Conservation (phyloP, 2,797 vertebrate species). For the Pelodytes ibericus region DNA sequence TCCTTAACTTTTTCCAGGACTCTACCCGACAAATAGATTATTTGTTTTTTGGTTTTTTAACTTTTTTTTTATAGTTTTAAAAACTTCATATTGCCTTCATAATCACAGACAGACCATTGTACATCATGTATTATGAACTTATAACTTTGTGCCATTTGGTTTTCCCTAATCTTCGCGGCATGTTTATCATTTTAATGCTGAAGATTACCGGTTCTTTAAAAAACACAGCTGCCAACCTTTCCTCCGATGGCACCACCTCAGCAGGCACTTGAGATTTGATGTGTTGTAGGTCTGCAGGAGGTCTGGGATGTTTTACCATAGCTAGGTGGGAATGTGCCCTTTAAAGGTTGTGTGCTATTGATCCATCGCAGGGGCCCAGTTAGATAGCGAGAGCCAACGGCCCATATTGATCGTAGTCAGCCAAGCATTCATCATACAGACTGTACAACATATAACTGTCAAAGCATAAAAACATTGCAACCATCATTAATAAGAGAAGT, state of each 20-base stretch:
- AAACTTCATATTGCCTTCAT: too few species aligned
- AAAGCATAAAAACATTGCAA: constrained; percentile 19
- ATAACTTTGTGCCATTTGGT: too few species aligned
- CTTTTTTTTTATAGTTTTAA: too few species aligned
- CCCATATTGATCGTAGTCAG: constrained; percentile 48
- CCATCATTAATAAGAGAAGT: constrained; percentile 31
- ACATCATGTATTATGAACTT: too few species aligned
- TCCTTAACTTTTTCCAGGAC: too few species aligned
- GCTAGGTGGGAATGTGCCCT: constrained; percentile 50
- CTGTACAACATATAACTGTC: constrained; percentile 44
- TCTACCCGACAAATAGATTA: too few species aligned
- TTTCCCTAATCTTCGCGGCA: not conserved
- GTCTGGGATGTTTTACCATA: constrained; percentile 37
- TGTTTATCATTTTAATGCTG: constrained; percentile 6
- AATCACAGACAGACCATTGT: too few species aligned
- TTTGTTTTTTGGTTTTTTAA: too few species aligned
- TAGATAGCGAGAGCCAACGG: constrained; percentile 31
- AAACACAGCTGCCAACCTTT: constrained; percentile 41
- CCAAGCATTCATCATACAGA: constrained; percentile 51
- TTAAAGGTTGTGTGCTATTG: constrained; percentile 53
- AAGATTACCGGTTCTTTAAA: not conserved
- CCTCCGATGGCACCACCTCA: constrained; percentile 4
- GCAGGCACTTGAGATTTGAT: constrained; percentile 35
- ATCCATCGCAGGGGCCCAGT: constrained; percentile 29
- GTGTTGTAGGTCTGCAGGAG: constrained; percentile 27